Evolutionary conservation across 2,888 invertebrate species (phyloP), one percentile per base, ranked within the genome.

Genomic region (Oscheius onirici): DNA sequence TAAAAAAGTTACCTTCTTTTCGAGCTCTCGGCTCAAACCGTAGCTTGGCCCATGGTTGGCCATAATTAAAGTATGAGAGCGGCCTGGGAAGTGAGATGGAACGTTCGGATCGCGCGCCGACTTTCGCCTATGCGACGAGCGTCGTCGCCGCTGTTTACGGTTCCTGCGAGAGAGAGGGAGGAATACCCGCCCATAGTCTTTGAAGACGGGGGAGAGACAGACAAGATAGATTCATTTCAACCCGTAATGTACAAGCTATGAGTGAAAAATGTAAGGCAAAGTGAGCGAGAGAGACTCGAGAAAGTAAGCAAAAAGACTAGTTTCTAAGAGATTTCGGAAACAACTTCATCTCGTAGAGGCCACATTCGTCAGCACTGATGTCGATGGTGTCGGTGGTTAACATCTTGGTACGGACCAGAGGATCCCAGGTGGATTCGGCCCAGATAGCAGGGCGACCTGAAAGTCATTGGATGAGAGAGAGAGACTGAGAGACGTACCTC

Each of bases 41-140:
- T 88, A 88, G 57, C 83, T 80, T 8, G 88, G 88, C 17, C 88
- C 88, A 69, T 87, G 87, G 76, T 88, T 88, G 28, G 88, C 87
- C 88, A 88, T 88, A 68, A 49, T 68, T 68, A 57, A n/a, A 60
- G 49, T 34, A 43, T n/a, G 34, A 34, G 57, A 57, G 40, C 15
- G n/a, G 57, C 15, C n/a, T 20, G 46, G 20, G 20, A 15, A n/a
- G 20, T 6, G 20, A 41, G 58, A 11, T 28, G 55, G 34, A 34
- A 34, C 55, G 55, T 26, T 60, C 44, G 60, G 60, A 60, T 60
- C 46, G 63, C n/a, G n/a, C 34, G 34, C 46, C 34, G 63, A 63
- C 63, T 63, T 63, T 63, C 63, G 49, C 63, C 43, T 55, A 28
- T 55, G 55, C 55, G 55, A n/a, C 55, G 26, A 15, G 52, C 43